Evolutionary conservation across 2,113 vertebrate genomes (phyloP), one percentile per base, ranked within the genome.

Genomic region (Mus spicilegus): DNA sequence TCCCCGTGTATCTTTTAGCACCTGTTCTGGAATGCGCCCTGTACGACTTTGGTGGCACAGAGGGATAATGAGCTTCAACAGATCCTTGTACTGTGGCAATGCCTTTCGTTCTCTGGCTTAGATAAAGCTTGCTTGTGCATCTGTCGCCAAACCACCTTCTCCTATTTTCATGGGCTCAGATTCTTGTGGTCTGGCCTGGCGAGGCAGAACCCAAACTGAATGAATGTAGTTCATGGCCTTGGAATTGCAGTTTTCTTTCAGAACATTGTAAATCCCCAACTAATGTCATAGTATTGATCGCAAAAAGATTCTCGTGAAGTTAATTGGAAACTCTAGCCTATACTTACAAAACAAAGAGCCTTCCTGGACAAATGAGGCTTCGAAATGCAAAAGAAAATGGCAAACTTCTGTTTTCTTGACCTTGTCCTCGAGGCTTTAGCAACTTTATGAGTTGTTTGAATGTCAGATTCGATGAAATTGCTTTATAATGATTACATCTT

Each of bases 91-190:
- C 28, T 69, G 42, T 24, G 42, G 89, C 81, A 42, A 13, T 67
- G 67, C 16, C 89, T 46, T 51, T 70, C 42, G 36, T 51, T 78
- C 81, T 73, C 86, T 67, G 88, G 81, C 81, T 69, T 33, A 22
- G 26, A 94, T 39, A 28, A 81, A 93, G 67, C 77, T 26, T 3
- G 33, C 65, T 70, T 49, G 42, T 30, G 77, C 5, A 2, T 30
- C 73, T 70, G 42, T 0, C 3, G 93, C 95, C 95, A 96, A 89
- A 84, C 80, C 95, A 87, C 90, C 76, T 95, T 95, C 67, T 54
- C 12, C 92, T 96, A 7, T 84, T 93, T 90, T 88, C 93, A 54
- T 36, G 81, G 92, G 49, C 90, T 81, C 69, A 72, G 87, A 3
- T 96, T 93, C 85, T 16, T 90, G 81, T 76, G 92, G 88, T 87